A percentile compares a stretch with the other conserved stretches of the same genome.
Evolutionary conservation across 2,888 invertebrate genomes (phyloP).

Genomic region (Acanthosepion esculentum): DNA sequence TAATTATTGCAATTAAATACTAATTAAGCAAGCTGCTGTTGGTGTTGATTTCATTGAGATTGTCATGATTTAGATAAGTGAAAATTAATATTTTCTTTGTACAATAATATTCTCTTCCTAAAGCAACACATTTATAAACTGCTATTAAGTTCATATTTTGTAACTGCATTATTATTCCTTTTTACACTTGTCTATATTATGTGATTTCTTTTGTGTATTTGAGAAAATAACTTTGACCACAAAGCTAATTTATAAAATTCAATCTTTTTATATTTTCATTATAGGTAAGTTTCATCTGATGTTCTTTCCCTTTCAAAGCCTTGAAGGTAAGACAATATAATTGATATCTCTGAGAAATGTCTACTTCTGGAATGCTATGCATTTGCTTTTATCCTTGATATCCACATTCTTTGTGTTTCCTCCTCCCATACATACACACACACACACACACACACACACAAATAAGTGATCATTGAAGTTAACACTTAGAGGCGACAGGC

Average conservation of each 20-base stretch:
- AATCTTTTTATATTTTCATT: neutral
- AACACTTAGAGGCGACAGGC: too few relatives aligned
- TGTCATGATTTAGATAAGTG: neutral
- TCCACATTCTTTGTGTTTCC: neutral
- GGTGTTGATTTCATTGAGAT: slow-evolving; percentile 1
- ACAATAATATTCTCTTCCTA: neutral
- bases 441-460: too few relatives aligned
- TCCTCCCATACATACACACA: too few relatives aligned
- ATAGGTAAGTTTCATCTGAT: neutral
- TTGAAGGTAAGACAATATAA: slow-evolving; percentile 11
- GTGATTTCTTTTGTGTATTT: neutral
- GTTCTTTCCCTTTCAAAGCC: neutral
- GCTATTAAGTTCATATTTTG: neutral
- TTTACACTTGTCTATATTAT: neutral
- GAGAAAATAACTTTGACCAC: neutral
- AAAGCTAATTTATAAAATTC: too few relatives aligned
- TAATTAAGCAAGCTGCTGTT: slow-evolving; percentile 4
- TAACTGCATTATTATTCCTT: neutral
- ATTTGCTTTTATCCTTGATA: neutral
- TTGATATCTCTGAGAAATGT: neutral
- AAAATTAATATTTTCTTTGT: neutral
- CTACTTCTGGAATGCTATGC: neutral
- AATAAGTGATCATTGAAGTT: too few relatives aligned
- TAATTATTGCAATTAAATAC: neutral
- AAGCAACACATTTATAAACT: neutral